Percentiles rank a stretch among this genome's conserved stretches.
phyloP scores from a whole-genome alignment of 2,113 vertebrate species.

The Patagioenas fasciata region DNA sequence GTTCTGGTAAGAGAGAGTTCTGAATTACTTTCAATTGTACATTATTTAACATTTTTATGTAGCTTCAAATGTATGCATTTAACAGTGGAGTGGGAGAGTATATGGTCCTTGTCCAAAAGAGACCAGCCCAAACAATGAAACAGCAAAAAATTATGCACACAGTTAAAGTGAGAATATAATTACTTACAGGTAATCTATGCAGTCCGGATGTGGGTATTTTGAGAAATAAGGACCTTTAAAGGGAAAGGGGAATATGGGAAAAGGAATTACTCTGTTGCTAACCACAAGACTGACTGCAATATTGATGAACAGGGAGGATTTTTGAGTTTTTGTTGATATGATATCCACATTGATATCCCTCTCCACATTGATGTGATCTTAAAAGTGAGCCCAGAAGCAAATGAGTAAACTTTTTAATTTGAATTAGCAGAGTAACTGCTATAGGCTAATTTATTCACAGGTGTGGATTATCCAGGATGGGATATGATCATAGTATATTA shows the following conservation, averaged over 20 bases:
- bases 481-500: not conserved
- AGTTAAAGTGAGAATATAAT: not conserved
- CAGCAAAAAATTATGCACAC: not conserved
- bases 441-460: not conserved
- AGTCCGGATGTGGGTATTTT: not conserved
- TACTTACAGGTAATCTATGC: not conserved
- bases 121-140: not conserved
- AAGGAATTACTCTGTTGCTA: not conserved
- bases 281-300: not conserved
- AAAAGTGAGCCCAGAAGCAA: not conserved
- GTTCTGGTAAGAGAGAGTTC: not conserved
- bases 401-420: not conserved
- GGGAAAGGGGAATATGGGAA: accelerated
- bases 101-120: not conserved
- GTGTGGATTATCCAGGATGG: not conserved
- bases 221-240: not conserved
- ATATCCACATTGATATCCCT: not conserved
- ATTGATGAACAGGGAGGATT: not conserved
- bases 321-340: not conserved
- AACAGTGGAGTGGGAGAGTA: not conserved
- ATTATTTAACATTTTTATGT: constrained; percentile 17
- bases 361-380: not conserved
- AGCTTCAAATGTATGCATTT: not conserved
- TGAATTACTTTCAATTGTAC: not conserved
- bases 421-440: not conserved